Evolutionary conservation across 2,113 vertebrate genomes (phyloP), one percentile per base, ranked within the genome.

Genomic region (Tetraodon nigroviridis): DNA sequence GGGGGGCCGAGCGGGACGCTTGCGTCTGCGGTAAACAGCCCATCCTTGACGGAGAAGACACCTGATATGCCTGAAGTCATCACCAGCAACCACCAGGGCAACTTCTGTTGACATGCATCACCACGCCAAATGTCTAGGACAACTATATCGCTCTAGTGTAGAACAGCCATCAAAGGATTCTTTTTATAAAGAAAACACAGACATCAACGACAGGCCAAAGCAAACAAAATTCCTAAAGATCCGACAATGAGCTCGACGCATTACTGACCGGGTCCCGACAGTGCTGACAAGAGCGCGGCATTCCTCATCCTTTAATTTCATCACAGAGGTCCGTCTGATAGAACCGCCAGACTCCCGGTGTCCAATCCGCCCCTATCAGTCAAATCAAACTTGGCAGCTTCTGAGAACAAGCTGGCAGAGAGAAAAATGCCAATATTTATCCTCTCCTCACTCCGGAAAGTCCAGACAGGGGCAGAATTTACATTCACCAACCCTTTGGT

Each of bases 11-110:
- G 59, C 11, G 49, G 58, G 17, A 75, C 48, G 11, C 22, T 27
- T 49, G 41, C 41, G 67, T 59, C 45, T 12, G 32, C 11, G 32
- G 32, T 61, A 29, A 29, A 32, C 41, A 27, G 37, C 8, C 29
- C 58, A 59, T 52, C 67, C 70, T 61, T 16, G 16, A 29, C 0
- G 27, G 12, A 18, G 47, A 51, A 49, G 48, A 24, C 24, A 59
- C 37, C 41, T 13, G 45, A 19, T 51, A 22, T 0, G 42, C 50
- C 65, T 45, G 44, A 58, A 22, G 72, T 50, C 53, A 1, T 60
- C 12, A 22, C 46, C 19, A 22, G 48, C 48, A 50, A 50, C 7
- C 18, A 3, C 18, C 48, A 22, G 19, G 5, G 44, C 5, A 52
- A 22, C 14, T 27, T 55, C 42, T 51, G 18, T 27, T 51, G 15